Base-by-base conservation (phyloP, 2,888 invertebrate genomes). In the Drosophila tanythrix region DNA sequence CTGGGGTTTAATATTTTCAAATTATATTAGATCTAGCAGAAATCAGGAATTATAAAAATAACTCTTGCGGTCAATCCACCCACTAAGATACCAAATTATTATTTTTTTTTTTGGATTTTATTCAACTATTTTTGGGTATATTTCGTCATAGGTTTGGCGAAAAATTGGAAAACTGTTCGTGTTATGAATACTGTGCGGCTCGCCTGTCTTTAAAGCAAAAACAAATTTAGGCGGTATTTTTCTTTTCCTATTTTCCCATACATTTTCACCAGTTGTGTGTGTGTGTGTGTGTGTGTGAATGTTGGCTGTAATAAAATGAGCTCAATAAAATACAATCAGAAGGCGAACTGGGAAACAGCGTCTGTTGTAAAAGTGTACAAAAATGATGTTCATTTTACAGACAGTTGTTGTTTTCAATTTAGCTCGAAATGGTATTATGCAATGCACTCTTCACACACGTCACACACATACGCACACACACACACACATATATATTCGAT, bases 371-470 rank as follows among this genome's bases (percentile, higher is more conserved):
- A 83, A 77, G 66, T 81, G 59, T 69, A 85, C 78, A 71, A 82
- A 79, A 74, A 82, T 70, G 2, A 75, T 72, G 70, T 68, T 64
- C 57, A 62, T 82, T 74, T 66, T 58, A 66, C 63, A 81, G 48
- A 66, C 66, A 76, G 48, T 69, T 75, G 70, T 63, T 72, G 48
- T 57, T 69, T 70, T 61, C 27, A 59, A 71, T 83, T 74, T 87
- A 65, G 81, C 81, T 86, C 63, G 74, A 84, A 88, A 89, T 89
- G 82, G 85, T 84, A 84, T 84, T 84, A 84, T 84, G 84, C 84
- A 84, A 84, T 76, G 76, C 85, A 84, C 74, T 79, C 77, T 87
- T 65, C 57, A 70, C 57, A 72, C 66, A 76, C 61, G 76, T n/a
- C 38, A 67, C 52, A 67, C 56, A 68, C 51, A 59, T 68, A 70